Base-by-base conservation (phyloP, 1,140 invertebrate genomes). In the Melipona quadrifasciata region DNA sequence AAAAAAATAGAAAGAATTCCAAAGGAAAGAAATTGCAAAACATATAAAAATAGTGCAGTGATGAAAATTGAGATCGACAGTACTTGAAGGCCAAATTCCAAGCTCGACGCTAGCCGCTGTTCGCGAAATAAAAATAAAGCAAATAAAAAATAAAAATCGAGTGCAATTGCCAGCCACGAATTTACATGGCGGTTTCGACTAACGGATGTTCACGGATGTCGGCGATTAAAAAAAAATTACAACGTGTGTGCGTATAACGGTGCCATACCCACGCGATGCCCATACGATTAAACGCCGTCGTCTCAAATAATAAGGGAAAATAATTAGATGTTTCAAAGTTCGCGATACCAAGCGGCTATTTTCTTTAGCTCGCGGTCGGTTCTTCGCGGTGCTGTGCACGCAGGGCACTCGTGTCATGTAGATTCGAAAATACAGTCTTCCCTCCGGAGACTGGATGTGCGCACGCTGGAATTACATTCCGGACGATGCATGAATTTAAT, bases 401-500 rank as follows among this genome's bases (percentile, higher is more conserved):
- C 57, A 21, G 21, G 31, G 47, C 21, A 19, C 8, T 34, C 19
- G 34, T 8, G 39, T 47, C 39, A 47, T 16, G 53, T 16, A n/a
- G 31, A 14, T 57, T 70, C 78, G 78, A 71, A 57, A 80, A 71
- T n/a, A 21, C 6, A 27, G 14, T 21, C 27, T 8, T 53, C 16
- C 10, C 31, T 27, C 4, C 0, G 14, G 16, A 27, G 58, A 55
- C 65, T 39, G 16, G 31, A 55, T 39, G 53, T 4, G 64, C 14
- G 39, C 39, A 34, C 70, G 11, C 2, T 51, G 70, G 31, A 81
- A 71, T 81, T 81, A 61, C 61, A 53, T 81, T 65, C 16, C 47
- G 16, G 14, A 34, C 70, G 70, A 51, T 74, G 39, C 70, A 74
- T 19, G 70, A 81, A 74, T 81, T 81, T 73, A 81, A 74, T 73